Evolutionary conservation across 2,113 vertebrate genomes (phyloP), one percentile per base, ranked within the genome.

Genomic region (Ophiodon elongatus): DNA sequence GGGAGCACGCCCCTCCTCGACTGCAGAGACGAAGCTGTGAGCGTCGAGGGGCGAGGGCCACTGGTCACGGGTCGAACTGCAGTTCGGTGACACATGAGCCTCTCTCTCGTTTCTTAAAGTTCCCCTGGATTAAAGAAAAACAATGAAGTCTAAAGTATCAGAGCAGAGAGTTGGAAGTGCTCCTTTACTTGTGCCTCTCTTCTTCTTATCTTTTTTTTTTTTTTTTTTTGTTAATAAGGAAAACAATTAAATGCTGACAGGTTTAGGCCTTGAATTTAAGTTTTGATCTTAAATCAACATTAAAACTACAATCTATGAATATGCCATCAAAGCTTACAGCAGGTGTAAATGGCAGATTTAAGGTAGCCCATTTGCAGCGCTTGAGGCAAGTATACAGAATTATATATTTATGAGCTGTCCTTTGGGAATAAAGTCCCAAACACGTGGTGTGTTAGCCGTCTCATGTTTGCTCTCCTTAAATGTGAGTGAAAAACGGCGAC

Each of bases 341-440:
- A 73, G 65, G 52, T 47, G 11, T 69, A 41, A 79, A 50, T 1
- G 4, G 15, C 50, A 75, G 29, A 69, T 76, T 62, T 50, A 50
- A 74, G 45, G 27, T 35, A 74, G 65, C n/a, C 8, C 59, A n/a
- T 27, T 65, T 47, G 29, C 11, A 54, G 21, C 0, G 3, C 63
- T 43, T 73, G 14, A 79, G 70, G 70, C 45, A 23, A 52, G 56
- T 71, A 75, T 59, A 65, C 25, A 74, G 39, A 27, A 35, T 47
- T 21, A 67, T n/a, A 56, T 67, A 76, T 79, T 74, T 52, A 74
- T 66, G 50, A 57, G 27, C 35, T 27, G 27, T 66, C 29, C 66
- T 59, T 41, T 39, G 59, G 50, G 47, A 41, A 62, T 45, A 2
- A 74, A 69, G 56, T 60, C 71, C n/a, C 6, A 37, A 60, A 63